Evolutionary conservation across 1,140 invertebrate species (phyloP), one percentile per base, ranked within the genome.

Genomic region (Eueides isabella): DNA sequence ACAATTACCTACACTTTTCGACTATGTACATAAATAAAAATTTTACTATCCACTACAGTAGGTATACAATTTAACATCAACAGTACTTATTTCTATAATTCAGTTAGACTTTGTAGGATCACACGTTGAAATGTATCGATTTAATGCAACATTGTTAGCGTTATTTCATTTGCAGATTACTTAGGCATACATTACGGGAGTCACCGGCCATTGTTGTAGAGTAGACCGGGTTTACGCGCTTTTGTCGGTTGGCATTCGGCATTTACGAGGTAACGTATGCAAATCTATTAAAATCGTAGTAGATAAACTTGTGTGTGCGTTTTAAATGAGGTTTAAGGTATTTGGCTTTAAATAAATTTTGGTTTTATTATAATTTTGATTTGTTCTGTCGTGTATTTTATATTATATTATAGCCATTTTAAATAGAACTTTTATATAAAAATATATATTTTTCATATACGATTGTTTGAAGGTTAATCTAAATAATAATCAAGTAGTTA

Each of bases 141-240:
- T 26, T 26, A 26, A 55, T 26, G 33, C 65, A 48, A 61, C 38
- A 48, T n/a, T 62, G 69, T 64, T 30, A 62, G 35, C 38, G 44
- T 44, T 71, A 71, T 64, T 64, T 71, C 38, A 64, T 71, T 71
- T 35, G 61, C n/a, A 74, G 72, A 74, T 74, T 74, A 74, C 63
- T 74, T 69, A 70, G 41, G 61, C 73, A 29, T 65, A 35, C 38
- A 71, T 71, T 71, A 33, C 41, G 62, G 65, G 67, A 62, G 44
- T 64, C 63, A 71, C 61, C 11, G 61, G 38, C 63, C 23, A 71
- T 64, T 71, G 69, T 64, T 64, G 35, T 41, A 61, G 38, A 71
- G 65, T 71, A 48, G 65, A 71, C 64, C 69, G 67, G 61, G 29
- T 70, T 74, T 70, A 70, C 73, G 63, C 61, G 67, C 69, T 74